phyloP scores from a whole-genome alignment of 2,113 vertebrate species.

The Mellivora capensis region DNA sequence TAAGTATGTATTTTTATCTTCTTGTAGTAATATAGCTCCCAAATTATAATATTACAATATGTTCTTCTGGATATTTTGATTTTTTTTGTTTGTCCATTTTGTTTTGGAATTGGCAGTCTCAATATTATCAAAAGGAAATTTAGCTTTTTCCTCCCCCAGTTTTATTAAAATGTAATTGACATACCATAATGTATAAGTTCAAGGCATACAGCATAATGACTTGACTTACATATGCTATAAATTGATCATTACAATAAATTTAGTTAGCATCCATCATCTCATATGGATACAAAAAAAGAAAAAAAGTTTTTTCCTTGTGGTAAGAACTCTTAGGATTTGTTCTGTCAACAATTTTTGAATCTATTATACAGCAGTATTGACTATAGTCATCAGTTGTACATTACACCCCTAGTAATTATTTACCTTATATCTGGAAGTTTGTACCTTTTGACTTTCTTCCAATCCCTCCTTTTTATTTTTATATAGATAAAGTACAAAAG shows the following conservation, averaged over 20 bases:
- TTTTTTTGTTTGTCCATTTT: not conserved
- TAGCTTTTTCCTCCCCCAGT: not conserved
- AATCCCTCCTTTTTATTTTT: not conserved
- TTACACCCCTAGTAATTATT: not conserved
- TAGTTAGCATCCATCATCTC: too few relatives aligned
- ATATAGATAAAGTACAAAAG: not conserved
- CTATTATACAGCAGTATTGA: not conserved
- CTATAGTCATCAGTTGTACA: not conserved
- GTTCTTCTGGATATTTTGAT: not conserved
- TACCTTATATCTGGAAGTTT: not conserved
- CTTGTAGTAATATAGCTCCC: not conserved
- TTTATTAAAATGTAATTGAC: not conserved
- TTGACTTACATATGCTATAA: too few relatives aligned
- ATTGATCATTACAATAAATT: too few relatives aligned
- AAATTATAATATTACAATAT: not conserved
- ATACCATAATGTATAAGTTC: not conserved
- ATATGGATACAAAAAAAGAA: not conserved
- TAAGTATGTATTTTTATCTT: not conserved
- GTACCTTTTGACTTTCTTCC: not conserved
- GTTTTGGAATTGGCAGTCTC: not conserved
- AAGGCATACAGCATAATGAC: not conserved
- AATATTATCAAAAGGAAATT: not conserved
- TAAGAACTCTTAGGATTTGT: not conserved
- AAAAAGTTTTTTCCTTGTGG: not conserved
- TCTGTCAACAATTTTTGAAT: not conserved